These are phyloP conservation scores for Noturus placidus DNA, from an alignment of 2,113 vertebrate genomes.

Conservation along the genomic window DNA sequence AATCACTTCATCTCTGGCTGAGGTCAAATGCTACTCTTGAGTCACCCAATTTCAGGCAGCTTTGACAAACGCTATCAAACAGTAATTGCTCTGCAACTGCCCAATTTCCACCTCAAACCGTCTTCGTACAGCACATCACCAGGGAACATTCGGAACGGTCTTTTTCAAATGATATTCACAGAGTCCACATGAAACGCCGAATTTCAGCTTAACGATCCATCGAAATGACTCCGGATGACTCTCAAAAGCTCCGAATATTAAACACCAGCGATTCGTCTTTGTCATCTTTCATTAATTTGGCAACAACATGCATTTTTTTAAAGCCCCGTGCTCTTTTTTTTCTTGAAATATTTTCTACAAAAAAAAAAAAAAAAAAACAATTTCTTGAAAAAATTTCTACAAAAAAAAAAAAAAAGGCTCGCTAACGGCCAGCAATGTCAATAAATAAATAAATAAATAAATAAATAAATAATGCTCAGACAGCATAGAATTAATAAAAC, in stretches of 20 bases:
- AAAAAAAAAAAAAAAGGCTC: neutral
- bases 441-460: neutral
- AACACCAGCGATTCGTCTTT: slow-evolving; percentile 18
- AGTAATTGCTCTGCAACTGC: slow-evolving; percentile 25
- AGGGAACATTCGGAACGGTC: neutral
- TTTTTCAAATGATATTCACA: neutral
- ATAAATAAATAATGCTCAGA: neutral
- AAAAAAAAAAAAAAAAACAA: too few relatives aligned
- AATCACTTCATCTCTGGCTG: slow-evolving; percentile 45
- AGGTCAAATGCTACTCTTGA: slow-evolving; percentile 27
- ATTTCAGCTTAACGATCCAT: neutral
- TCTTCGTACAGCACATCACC: slow-evolving; percentile 1
- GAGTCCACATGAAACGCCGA: neutral
- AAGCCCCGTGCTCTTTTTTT: neutral
- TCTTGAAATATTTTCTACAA: too few relatives aligned
- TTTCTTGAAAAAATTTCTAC: too few relatives aligned
- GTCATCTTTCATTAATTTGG: slow-evolving; percentile 36
- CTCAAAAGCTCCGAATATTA: slow-evolving; percentile 24
- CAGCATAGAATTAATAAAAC: neutral
- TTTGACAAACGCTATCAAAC: slow-evolving; percentile 31
- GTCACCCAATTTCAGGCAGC: slow-evolving; percentile 23
- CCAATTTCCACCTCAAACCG: slow-evolving; percentile 34
- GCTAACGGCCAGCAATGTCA: neutral
- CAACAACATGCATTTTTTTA: slow-evolving; percentile 15
- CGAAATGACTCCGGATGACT: slow-evolving; percentile 22